These are phyloP conservation scores for Festucalex cinctus DNA, from an alignment of 2,113 vertebrate genomes.

Conservation along the genomic window DNA sequence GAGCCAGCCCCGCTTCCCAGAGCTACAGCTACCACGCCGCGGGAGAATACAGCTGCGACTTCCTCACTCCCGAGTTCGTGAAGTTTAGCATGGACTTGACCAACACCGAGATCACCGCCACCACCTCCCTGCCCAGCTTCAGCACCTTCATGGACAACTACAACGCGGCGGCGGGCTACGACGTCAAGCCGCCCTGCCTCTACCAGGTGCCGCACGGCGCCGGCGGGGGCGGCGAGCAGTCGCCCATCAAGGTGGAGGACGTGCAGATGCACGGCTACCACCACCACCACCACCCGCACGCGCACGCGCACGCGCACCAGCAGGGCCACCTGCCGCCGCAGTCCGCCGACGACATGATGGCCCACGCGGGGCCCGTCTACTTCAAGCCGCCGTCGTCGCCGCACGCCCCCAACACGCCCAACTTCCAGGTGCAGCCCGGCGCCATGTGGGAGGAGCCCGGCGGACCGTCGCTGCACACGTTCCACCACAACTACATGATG, in stretches of 20 bases:
- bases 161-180: slow-evolving; percentile 84
- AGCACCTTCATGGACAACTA: slow-evolving; percentile 99
- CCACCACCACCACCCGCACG: slow-evolving; percentile 81
- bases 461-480: slow-evolving; percentile 84
- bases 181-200: slow-evolving; percentile 98
- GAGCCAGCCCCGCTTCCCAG: slow-evolving; percentile 99
- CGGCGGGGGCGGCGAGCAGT: slow-evolving; percentile 87
- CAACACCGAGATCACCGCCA: slow-evolving; percentile 99
- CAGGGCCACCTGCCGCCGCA: slow-evolving; percentile 89
- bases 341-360: slow-evolving; percentile 89
- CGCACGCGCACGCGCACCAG: slow-evolving; percentile 70
- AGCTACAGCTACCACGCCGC: slow-evolving; percentile 98
- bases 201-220: slow-evolving; percentile 98
- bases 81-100: slow-evolving; percentile 99
- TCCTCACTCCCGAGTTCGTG: slow-evolving; percentile 98
- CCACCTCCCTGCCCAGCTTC: slow-evolving; percentile 98
- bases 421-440: slow-evolving; percentile 93
- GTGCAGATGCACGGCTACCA: slow-evolving; percentile 97
- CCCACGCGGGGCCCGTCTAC: slow-evolving; percentile 93
- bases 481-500: slow-evolving; percentile 98
- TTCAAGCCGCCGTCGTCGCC: slow-evolving; percentile 95
- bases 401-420: slow-evolving; percentile 85
- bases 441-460: slow-evolving; percentile 96
- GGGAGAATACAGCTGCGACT: slow-evolving; percentile 99
- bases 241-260: slow-evolving; percentile 98